Evolutionary conservation across 2,888 invertebrate species (phyloP), one percentile per base, ranked within the genome.

Genomic region (Scaptomyza polygonia): DNA sequence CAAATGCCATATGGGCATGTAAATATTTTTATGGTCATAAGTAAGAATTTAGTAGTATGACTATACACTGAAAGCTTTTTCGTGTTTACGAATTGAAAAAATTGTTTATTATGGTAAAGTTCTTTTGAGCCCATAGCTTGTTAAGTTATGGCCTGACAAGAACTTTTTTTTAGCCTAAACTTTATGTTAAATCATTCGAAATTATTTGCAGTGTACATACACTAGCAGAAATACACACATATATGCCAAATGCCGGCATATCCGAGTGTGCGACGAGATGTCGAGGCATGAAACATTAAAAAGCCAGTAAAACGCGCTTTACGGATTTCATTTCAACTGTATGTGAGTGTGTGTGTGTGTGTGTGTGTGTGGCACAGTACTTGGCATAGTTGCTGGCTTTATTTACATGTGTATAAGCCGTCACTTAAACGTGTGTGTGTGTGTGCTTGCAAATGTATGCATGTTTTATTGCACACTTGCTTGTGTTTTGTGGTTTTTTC

Each of bases 1-100:
- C 69, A 79, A 79, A 70, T 79, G 76, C 79, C 70, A 79, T 72
- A 72, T 67, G 68, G 72, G 76, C 81, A 84, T 86, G 88, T 80
- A 88, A 88, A 83, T 83, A 83, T 85, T 88, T 88, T 85, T 88
- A 85, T 85, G 84, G 84, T 86, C 88, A 85, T 85, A 85, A 88
- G 84, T 84, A 84, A 81, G 85, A 84, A 85, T 83, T 84, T 79
- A 67, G 84, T 73, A 73, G 84, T 73, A 73, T 77, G 72, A 64
- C 55, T 55, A 59, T 49, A 42, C 64, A 66, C 62, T 36, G 62
- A 34, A 51, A 49, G 25, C 36, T 25, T 49, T 25, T 9, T 25
- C 8, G 1, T 16, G 25, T 36, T 25, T 14, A 11, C 9, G 6
- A 1, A 34, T 18, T 45, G 3, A 8, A 11, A 34, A 34, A 34